These are phyloP conservation scores for Pseudanteris insignis DNA, from an alignment of 2,888 invertebrate genomes.

Conservation along the genomic window DNA sequence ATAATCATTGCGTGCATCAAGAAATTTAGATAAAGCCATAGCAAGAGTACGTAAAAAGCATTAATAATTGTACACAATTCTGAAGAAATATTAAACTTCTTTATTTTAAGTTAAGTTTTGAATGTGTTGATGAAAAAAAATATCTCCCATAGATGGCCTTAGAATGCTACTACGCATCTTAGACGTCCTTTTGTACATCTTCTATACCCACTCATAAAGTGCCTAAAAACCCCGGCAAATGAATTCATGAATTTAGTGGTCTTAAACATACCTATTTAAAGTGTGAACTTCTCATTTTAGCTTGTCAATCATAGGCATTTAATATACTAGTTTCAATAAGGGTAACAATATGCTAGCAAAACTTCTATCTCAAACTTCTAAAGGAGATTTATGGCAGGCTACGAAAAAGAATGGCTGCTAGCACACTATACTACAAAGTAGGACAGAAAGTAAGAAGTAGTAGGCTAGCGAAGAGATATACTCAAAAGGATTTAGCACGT, in stretches of 20 bases:
- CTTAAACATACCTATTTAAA: background rate
- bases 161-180: background rate
- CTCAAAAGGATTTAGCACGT: conserved; percentile 10
- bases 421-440: too few species aligned
- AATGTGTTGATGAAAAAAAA: too few species aligned
- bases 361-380: too few species aligned
- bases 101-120: too few species aligned
- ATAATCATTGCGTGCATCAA: conserved; percentile 34
- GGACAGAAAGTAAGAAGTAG: conserved; percentile 8
- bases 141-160: too few species aligned
- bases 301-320: too few species aligned
- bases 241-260: background rate
- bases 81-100: conserved; percentile 10
- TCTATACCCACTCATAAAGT: too few species aligned
- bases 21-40: conserved; percentile 44
- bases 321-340: background rate
- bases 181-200: background rate
- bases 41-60: conserved; percentile 4
- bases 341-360: too few species aligned
- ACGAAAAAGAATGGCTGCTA: too few species aligned
- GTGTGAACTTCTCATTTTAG: too few species aligned
- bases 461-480: conserved; percentile 6
- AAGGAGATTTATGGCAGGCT: too few species aligned
- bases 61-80: conserved; percentile 13
- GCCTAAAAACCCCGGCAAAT: too few species aligned